phyloP scores from a whole-genome alignment of 2,888 invertebrate species.

The Volucella inflata region DNA sequence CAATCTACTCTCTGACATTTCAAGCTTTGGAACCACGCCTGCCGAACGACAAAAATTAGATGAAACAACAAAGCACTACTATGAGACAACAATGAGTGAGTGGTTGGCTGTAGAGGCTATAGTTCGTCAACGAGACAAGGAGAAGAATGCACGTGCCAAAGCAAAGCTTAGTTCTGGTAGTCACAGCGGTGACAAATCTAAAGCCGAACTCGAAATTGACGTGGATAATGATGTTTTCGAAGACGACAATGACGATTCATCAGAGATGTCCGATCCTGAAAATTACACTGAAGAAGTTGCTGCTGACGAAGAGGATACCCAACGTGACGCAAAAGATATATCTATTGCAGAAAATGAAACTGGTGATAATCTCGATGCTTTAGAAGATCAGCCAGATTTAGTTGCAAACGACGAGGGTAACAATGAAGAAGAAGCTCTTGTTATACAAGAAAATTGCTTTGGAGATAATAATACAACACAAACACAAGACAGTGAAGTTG shows the following conservation, averaged over 20 bases:
- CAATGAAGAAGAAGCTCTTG: conserved; percentile 20
- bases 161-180: conserved; percentile 92
- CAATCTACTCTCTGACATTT: not conserved
- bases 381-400: conserved; percentile 51
- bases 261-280: conserved; percentile 81
- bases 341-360: conserved; percentile 83
- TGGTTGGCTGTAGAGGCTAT: conserved; percentile 98
- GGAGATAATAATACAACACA: conserved; percentile 32
- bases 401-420: conserved; percentile 18
- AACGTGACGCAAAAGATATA: conserved; percentile 82
- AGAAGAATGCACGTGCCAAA: conserved; percentile 92
- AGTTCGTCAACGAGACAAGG: conserved; percentile 91
- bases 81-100: conserved; percentile 96
- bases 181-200: conserved; percentile 84
- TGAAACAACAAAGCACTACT: conserved; percentile 88
- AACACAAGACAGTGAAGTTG: conserved; percentile 6
- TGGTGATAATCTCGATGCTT: conserved; percentile 82
- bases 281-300: conserved; percentile 83
- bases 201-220: conserved; percentile 85
- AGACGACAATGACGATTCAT: conserved; percentile 84
- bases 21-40: conserved; percentile 88
- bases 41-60: conserved; percentile 88
- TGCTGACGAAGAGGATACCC: conserved; percentile 79
- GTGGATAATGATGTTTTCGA: conserved; percentile 85
- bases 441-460: conserved; percentile 61